Conservation (phyloP, 2,797 vertebrate species). For the Dermochelys coriacea region DNA sequence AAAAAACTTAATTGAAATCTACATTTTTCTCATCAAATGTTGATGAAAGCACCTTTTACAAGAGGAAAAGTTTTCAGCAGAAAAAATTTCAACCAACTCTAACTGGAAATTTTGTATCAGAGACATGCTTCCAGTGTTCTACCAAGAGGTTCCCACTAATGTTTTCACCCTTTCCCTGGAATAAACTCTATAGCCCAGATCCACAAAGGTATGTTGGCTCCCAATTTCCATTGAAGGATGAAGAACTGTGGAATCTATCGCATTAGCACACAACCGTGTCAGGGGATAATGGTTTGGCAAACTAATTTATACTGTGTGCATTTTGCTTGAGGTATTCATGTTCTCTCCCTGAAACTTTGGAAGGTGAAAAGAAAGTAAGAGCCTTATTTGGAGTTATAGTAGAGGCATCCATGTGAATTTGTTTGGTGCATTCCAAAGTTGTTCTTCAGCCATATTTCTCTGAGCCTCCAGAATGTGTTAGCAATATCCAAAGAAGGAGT, state of each 20-base stretch:
- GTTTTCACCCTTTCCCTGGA: conserved; percentile 1
- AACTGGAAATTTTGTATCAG: fast-evolving
- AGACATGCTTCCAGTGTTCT: background rate
- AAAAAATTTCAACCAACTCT: background rate
- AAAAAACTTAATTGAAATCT: background rate
- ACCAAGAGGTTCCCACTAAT: conserved; percentile 35
- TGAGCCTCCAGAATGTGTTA: fast-evolving
- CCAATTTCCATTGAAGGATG: conserved; percentile 34
- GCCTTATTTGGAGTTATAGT: fast-evolving
- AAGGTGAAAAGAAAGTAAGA: conserved; percentile 29
- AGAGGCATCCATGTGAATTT: background rate
- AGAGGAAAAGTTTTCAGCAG: background rate
- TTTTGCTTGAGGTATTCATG: conserved; percentile 40
- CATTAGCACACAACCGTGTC: background rate
- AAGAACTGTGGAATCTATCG: conserved; percentile 64
- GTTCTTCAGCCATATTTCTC: fast-evolving
- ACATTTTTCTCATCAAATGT: background rate
- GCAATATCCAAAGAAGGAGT: background rate
- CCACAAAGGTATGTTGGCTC: conserved; percentile 19
- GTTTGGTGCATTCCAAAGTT: background rate
- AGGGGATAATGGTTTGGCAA: conserved; percentile 60
- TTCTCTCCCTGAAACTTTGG: conserved; percentile 7
- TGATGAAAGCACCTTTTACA: background rate
- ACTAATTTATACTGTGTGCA: background rate
- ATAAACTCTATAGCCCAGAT: background rate